Evolutionary conservation across 2,797 vertebrate species (phyloP).

Genomic region (Cryptoprocta ferox): DNA sequence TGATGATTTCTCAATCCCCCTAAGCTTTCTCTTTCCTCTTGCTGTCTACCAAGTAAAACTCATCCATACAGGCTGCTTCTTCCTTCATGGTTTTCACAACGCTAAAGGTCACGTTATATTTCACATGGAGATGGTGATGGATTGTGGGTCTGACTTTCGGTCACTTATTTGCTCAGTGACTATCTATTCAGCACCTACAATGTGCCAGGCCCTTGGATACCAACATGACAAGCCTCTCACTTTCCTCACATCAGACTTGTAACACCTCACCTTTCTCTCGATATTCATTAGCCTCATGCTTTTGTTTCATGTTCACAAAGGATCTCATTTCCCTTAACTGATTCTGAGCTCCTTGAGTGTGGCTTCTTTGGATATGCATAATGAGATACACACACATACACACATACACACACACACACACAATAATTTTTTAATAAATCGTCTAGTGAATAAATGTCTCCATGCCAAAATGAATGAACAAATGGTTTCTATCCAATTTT

Average conservation of each 20-base stretch:
- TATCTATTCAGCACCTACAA: neutral
- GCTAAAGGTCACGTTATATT: neutral
- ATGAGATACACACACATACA: neutral
- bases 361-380: neutral
- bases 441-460: neutral
- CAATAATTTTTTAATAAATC: constrained; percentile 34
- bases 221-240: neutral
- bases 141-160: neutral
- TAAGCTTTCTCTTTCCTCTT: neutral
- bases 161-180: neutral
- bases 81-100: neutral
- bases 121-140: neutral
- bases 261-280: neutral
- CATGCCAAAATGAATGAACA: neutral
- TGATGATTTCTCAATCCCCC: neutral
- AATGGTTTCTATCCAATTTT: neutral
- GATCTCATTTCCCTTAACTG: neutral
- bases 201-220: neutral
- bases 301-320: neutral
- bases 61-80: neutral
- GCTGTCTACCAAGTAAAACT: neutral
- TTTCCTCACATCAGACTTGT: neutral
- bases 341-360: neutral
- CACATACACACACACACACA: neutral
- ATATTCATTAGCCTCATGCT: neutral